These are phyloP conservation scores for Pardosa pseudoannulata DNA, from an alignment of 2,888 invertebrate species.

Conservation along the genomic window DNA sequence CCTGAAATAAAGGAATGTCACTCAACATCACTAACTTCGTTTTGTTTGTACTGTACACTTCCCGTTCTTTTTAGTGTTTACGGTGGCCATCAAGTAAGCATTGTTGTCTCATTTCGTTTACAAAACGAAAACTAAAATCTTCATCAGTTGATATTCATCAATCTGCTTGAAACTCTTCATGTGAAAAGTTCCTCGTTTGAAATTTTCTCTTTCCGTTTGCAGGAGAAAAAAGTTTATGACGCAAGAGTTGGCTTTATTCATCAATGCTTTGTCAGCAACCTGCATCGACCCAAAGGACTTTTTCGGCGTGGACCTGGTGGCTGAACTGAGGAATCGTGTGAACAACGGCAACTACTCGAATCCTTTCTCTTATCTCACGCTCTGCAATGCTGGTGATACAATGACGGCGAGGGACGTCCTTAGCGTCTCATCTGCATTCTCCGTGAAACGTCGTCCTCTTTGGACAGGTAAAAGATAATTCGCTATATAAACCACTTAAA, in stretches of 20 bases:
- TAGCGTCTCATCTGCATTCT: neutral
- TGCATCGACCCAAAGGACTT: constrained; percentile 1
- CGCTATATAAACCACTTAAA: no score
- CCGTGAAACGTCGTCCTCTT: neutral
- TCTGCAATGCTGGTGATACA: neutral
- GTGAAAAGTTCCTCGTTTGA: no score
- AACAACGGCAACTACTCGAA: neutral
- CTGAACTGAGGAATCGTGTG: neutral
- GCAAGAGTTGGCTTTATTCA: neutral
- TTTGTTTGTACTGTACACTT: no score
- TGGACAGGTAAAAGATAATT: neutral
- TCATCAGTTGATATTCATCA: no score
- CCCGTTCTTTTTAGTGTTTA: no score
- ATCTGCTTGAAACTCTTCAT: no score
- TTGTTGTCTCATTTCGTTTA: no score
- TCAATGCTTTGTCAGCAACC: neutral
- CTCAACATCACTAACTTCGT: no score
- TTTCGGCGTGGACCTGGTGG: neutral
- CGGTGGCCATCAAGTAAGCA: no score
- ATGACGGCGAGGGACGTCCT: neutral
- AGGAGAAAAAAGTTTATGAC: neutral
- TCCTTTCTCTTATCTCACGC: neutral
- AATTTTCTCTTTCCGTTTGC: neutral
- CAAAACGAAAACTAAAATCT: no score
- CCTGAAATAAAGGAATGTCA: no score